phyloP scores from a whole-genome alignment of 1,140 invertebrate genomes.

The Cylas formicarius region DNA sequence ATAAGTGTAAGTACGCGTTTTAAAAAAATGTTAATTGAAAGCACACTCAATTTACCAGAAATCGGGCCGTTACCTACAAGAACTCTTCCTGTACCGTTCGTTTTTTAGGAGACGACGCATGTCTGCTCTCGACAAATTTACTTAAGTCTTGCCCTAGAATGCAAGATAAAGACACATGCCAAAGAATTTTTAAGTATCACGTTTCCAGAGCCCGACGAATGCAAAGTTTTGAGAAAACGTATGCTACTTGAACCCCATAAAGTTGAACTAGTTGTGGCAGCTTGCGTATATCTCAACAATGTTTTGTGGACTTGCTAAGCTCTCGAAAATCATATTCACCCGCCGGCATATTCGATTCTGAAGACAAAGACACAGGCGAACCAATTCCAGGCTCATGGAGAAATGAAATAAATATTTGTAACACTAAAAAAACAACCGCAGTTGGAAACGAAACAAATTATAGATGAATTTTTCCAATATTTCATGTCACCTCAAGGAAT shows the following conservation, averaged over 20 bases:
- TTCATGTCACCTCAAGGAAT: not conserved
- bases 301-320: slow-evolving; percentile 1
- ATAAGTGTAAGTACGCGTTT: slow-evolving; percentile 10
- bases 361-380: slow-evolving; percentile 6
- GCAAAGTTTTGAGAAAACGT: slow-evolving; percentile 45
- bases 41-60: not conserved
- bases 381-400: slow-evolving; percentile 1
- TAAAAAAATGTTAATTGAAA: slow-evolving; percentile 1
- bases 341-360: slow-evolving; percentile 1
- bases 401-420: not conserved
- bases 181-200: slow-evolving; percentile 41
- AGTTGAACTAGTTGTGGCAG: too few relatives aligned
- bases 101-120: slow-evolving; percentile 30
- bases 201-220: slow-evolving; percentile 40
- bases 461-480: slow-evolving; percentile 2
- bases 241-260: slow-evolving; percentile 18
- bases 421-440: too few relatives aligned
- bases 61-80: not conserved
- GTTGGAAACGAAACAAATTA: slow-evolving; percentile 1
- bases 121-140: slow-evolving; percentile 40
- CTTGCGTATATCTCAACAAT: slow-evolving; percentile 4
- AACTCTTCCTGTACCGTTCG: not conserved
- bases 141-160: slow-evolving; percentile 44
- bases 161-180: slow-evolving; percentile 30
- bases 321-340: slow-evolving; percentile 3